Evolutionary conservation across 35 echinoderm and acorn worm species (phyloP).

Genomic region (Apostichopus japonicus): DNA sequence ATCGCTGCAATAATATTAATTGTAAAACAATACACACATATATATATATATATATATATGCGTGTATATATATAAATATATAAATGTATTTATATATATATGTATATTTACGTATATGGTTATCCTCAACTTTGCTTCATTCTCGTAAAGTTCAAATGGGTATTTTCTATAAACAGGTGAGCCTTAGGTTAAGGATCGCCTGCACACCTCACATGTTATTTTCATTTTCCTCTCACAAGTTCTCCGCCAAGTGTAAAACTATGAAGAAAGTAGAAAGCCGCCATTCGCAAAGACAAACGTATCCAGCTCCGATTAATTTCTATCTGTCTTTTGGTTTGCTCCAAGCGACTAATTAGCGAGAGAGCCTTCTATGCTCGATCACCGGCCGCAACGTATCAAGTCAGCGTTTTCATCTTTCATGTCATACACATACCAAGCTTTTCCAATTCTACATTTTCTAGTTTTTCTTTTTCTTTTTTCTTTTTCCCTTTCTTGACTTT

Average conservation of each 20-base stretch:
- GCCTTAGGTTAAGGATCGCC: conserved; percentile 34
- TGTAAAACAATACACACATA: too few species aligned
- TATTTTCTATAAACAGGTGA: conserved; percentile 33
- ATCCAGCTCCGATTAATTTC: conserved; percentile 57
- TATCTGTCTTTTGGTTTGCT: conserved; percentile 41
- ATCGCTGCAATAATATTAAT: too few species aligned
- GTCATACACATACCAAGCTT: conserved; percentile 19
- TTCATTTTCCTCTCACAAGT: conserved; percentile 37
- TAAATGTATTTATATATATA: too few species aligned
- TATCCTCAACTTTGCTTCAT: too few species aligned
- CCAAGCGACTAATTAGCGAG: conserved; percentile 62
- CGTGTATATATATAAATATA: too few species aligned
- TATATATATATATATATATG: too few species aligned
- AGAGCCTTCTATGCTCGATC: conserved; percentile 46
- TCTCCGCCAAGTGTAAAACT: conserved; percentile 21
- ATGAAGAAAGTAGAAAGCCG: conserved; percentile 33
- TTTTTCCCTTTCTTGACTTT: conserved; percentile 38
- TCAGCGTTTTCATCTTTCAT: conserved; percentile 43
- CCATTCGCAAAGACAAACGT: conserved; percentile 52
- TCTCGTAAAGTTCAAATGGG: conserved; percentile 4
- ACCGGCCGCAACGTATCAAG: conserved; percentile 24
- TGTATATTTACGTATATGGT: too few species aligned
- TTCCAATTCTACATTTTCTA: not conserved
- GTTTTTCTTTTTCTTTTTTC: not conserved
- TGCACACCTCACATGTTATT: conserved; percentile 49